Percentiles rank a stretch among this genome's conserved stretches.
phyloP scores from a whole-genome alignment of 2,888 invertebrate genomes.

The Glaucopsyche alexis region DNA sequence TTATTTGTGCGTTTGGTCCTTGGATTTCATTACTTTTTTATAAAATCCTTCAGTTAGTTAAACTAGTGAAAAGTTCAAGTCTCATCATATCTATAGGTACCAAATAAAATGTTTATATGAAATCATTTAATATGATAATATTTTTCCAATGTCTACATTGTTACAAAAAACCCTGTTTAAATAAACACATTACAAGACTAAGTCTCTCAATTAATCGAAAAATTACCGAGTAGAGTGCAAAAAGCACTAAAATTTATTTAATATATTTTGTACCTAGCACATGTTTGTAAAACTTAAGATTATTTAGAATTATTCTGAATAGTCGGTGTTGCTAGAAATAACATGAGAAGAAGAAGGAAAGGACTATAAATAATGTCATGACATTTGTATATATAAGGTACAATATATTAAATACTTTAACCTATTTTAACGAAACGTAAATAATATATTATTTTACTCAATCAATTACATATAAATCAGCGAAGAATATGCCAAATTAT shows the following conservation, averaged over 20 bases:
- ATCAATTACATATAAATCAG: conserved; percentile 32
- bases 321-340: conserved; percentile 5
- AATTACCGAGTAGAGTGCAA: not conserved
- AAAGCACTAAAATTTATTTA: conserved; percentile 20
- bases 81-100: conserved; percentile 19
- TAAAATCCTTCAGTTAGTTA: not conserved
- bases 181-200: conserved; percentile 19
- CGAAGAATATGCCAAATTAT: conserved; percentile 13
- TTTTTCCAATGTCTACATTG: conserved; percentile 22
- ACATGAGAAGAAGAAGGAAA: conserved; percentile 23
- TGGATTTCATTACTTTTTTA: not conserved
- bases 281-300: conserved; percentile 12
- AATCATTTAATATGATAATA: conserved; percentile 5
- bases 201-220: conserved; percentile 15
- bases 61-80: conserved; percentile 7
- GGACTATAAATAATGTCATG: conserved; percentile 23
- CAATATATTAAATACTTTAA: conserved; percentile 38
- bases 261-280: conserved; percentile 24
- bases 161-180: conserved; percentile 26
- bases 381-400: conserved; percentile 38
- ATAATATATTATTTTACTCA: conserved; percentile 62
- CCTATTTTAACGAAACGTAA: conserved; percentile 34
- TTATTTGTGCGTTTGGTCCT: conserved; percentile 4
- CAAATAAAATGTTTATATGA: conserved; percentile 22
- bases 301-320: conserved; percentile 17